Conservation (phyloP, 2,797 vertebrate genomes). For the Girardinus metallicus region DNA sequence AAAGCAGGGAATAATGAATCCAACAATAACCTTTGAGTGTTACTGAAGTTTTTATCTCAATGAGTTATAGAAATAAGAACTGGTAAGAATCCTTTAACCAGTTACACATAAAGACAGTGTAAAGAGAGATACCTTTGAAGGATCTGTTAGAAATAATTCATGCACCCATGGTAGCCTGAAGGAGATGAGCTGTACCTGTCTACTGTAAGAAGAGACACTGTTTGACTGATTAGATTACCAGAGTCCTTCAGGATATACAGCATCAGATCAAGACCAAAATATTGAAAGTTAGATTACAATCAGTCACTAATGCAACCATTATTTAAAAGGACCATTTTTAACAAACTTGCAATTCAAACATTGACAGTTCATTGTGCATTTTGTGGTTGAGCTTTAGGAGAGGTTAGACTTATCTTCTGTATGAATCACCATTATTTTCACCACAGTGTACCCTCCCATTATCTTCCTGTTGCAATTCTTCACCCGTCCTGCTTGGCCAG, state of each 20-base stretch:
- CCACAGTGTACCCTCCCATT: conserved; percentile 45
- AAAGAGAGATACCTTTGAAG: conserved; percentile 41
- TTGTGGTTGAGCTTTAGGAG: background rate
- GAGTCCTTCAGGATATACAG: conserved; percentile 3
- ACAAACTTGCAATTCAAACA: background rate
- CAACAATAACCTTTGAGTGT: background rate
- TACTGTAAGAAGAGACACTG: conserved; percentile 65
- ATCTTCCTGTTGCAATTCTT: background rate
- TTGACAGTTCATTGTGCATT: background rate
- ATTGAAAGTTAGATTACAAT: background rate
- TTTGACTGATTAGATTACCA: conserved; percentile 54
- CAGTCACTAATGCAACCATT: background rate
- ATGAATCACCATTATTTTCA: conserved; percentile 18
- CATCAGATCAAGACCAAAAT: background rate
- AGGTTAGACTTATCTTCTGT: background rate
- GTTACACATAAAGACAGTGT: conserved; percentile 1
- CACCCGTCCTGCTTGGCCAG: conserved; percentile 57
- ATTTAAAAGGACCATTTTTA: background rate
- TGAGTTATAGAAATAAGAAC: background rate
- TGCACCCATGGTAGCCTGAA: conserved; percentile 49
- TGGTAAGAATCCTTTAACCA: background rate
- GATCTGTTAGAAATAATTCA: conserved; percentile 68
- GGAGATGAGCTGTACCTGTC: conserved; percentile 48
- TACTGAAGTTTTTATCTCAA: background rate
- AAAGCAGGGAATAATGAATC: background rate